Percentiles rank a stretch among this genome's conserved stretches.
Conservation (phyloP, 2,888 invertebrate species). For the Azorinus chamasolen region DNA sequence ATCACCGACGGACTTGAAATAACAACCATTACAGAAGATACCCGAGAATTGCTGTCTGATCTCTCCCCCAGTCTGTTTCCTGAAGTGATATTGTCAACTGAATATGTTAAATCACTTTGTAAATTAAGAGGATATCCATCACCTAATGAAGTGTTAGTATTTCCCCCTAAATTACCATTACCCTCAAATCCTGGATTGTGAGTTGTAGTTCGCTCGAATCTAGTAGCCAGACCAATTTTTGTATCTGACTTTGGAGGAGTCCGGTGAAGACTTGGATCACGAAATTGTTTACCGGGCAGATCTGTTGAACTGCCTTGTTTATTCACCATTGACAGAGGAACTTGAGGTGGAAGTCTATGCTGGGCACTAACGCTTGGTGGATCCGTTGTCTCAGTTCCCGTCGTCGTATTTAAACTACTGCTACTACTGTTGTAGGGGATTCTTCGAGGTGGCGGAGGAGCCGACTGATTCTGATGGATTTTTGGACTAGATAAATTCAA, state of each 20-base stretch:
- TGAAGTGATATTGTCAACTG: conserved; percentile 52
- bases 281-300: conserved; percentile 69
- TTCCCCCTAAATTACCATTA: conserved; percentile 15
- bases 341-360: conserved; percentile 63
- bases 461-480: conserved; percentile 12
- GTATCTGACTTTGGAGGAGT: conserved; percentile 77
- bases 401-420: conserved; percentile 28
- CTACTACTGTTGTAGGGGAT: conserved; percentile 17
- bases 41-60: conserved; percentile 41
- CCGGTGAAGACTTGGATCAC: conserved; percentile 82
- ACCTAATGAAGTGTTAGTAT: too few species aligned
- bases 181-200: conserved; percentile 46
- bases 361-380: conserved; percentile 43
- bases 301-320: conserved; percentile 56
- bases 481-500: conserved; percentile 81
- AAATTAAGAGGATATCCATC: conserved; percentile 34
- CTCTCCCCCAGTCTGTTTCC: conserved; percentile 2
- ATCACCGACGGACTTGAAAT: conserved; percentile 62
- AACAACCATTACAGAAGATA: conserved; percentile 62
- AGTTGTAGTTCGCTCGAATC: conserved; percentile 79
- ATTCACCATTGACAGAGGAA: conserved; percentile 61
- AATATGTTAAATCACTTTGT: conserved; percentile 62
- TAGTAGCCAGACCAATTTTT: conserved; percentile 83
- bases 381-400: conserved; percentile 17
- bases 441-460: conserved; percentile 24